phyloP scores from a whole-genome alignment of 2,888 invertebrate genomes.

The Oscheius onirici region DNA sequence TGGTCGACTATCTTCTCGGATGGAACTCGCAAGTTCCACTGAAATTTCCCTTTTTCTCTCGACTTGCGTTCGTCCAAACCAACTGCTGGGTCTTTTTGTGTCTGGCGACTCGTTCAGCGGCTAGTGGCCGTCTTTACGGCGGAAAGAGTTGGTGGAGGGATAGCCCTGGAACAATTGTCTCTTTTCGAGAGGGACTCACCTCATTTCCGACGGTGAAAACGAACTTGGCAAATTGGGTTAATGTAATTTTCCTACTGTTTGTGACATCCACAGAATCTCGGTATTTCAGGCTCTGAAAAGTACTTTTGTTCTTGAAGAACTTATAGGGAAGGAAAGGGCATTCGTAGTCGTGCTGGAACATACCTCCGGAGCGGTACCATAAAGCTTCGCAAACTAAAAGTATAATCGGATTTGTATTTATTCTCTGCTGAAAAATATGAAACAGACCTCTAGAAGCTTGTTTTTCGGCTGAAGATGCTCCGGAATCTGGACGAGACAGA shows the following conservation, averaged over 20 bases:
- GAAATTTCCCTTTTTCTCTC: neutral
- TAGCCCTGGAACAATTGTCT: conserved; percentile 19
- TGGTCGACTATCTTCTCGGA: conserved; percentile 2
- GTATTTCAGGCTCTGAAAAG: conserved; percentile 19
- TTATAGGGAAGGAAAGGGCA: neutral
- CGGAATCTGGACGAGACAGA: conserved; percentile 19
- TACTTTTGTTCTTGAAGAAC: neutral
- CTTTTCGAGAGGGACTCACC: conserved; percentile 15
- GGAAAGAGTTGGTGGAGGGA: conserved; percentile 2
- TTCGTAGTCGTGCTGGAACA: neutral
- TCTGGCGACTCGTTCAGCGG: neutral
- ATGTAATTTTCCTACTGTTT: conserved; percentile 9
- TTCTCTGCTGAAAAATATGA: neutral
- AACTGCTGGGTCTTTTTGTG: conserved; percentile 10
- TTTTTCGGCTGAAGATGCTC: conserved; percentile 31
- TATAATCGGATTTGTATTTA: no score
- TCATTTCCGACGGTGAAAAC: conserved; percentile 34
- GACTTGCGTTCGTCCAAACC: neutral
- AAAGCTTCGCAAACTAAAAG: conserved; percentile 30
- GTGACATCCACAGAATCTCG: neutral
- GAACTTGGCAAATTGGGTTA: conserved; percentile 32
- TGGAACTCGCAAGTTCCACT: neutral
- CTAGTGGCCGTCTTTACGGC: conserved; percentile 5
- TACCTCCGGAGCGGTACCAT: conserved; percentile 21
- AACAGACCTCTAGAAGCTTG: conserved; percentile 28